A percentile compares a stretch with the other conserved stretches of the same genome.
These are phyloP conservation scores for Trichonephila inaurata DNA, from an alignment of 1,140 invertebrate genomes.

Conservation along the genomic window DNA sequence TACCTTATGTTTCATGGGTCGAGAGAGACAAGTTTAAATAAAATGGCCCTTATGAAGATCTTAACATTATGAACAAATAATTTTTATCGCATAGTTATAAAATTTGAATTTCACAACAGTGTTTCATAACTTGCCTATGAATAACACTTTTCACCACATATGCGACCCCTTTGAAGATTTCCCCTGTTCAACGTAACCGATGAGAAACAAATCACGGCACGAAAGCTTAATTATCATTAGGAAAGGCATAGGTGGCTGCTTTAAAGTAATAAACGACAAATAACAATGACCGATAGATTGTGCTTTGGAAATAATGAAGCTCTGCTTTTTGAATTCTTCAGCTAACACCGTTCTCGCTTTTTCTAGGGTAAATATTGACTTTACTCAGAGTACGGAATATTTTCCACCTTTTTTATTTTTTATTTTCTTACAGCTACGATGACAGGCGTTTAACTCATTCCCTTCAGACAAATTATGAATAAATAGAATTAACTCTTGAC, in stretches of 20 bases:
- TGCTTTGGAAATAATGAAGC: background rate
- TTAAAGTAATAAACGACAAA: slow-evolving; percentile 67
- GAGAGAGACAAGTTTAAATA: too few relatives aligned
- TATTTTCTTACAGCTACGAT: background rate
- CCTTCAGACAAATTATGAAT: slow-evolving; percentile 65
- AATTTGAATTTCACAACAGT: too few relatives aligned
- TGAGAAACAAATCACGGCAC: slow-evolving; percentile 50
- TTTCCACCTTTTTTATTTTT: background rate
- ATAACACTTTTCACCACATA: background rate
- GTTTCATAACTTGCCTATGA: background rate
- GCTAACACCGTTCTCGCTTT: slow-evolving; percentile 44
- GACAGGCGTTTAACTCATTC: slow-evolving; percentile 70
- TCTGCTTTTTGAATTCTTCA: slow-evolving; percentile 31
- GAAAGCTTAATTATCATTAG: slow-evolving; percentile 64
- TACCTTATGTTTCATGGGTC: too few relatives aligned
- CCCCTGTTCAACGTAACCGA: background rate
- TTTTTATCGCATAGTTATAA: too few relatives aligned
- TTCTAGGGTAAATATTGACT: slow-evolving; percentile 66
- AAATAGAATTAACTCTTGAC: slow-evolving; percentile 71
- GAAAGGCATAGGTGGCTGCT: background rate
- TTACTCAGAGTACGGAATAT: background rate
- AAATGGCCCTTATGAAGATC: too few relatives aligned
- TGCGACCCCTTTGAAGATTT: background rate
- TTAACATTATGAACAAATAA: too few relatives aligned
- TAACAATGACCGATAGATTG: slow-evolving; percentile 66